phyloP scores from a whole-genome alignment of 2,888 invertebrate genomes.

The Heliconius aoede region DNA sequence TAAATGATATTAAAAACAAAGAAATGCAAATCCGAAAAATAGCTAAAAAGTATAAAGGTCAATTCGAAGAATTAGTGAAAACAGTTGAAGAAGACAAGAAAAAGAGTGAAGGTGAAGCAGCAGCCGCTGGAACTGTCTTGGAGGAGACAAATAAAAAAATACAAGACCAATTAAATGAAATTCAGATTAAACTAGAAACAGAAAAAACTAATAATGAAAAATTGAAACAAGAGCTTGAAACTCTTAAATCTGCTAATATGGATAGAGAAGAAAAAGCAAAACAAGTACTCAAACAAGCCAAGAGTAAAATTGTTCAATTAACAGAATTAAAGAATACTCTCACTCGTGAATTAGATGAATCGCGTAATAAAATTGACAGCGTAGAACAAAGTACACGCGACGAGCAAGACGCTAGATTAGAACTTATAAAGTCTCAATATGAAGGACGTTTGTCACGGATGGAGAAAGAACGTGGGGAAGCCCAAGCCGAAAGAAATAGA shows the following conservation, averaged over 20 bases:
- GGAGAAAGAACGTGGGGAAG: slow-evolving; percentile 88
- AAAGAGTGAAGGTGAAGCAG: slow-evolving; percentile 81
- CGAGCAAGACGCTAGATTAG: slow-evolving; percentile 83
- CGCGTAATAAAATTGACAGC: slow-evolving; percentile 77
- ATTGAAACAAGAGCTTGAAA: slow-evolving; percentile 86
- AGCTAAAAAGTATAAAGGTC: slow-evolving; percentile 95
- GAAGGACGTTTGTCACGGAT: slow-evolving; percentile 87
- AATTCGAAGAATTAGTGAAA: slow-evolving; percentile 90
- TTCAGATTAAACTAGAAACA: slow-evolving; percentile 70
- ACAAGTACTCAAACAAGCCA: slow-evolving; percentile 88
- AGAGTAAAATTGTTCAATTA: slow-evolving; percentile 88
- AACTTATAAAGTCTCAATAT: slow-evolving; percentile 87
- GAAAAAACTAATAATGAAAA: slow-evolving; percentile 85
- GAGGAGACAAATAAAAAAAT: slow-evolving; percentile 79
- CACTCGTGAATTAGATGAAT: slow-evolving; percentile 83
- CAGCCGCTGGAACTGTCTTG: slow-evolving; percentile 74
- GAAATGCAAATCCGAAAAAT: slow-evolving; percentile 92
- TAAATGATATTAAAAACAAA: slow-evolving; percentile 87
- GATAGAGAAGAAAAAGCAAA: slow-evolving; percentile 87
- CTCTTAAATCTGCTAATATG: slow-evolving; percentile 79
- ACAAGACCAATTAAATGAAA: slow-evolving; percentile 77
- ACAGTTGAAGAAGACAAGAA: slow-evolving; percentile 86
- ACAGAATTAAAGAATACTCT: slow-evolving; percentile 87
- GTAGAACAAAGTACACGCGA: slow-evolving; percentile 81
- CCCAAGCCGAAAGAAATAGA: slow-evolving; percentile 83